Conservation (phyloP, 23 tunicate genomes). For the Botrylloides violaceus region DNA sequence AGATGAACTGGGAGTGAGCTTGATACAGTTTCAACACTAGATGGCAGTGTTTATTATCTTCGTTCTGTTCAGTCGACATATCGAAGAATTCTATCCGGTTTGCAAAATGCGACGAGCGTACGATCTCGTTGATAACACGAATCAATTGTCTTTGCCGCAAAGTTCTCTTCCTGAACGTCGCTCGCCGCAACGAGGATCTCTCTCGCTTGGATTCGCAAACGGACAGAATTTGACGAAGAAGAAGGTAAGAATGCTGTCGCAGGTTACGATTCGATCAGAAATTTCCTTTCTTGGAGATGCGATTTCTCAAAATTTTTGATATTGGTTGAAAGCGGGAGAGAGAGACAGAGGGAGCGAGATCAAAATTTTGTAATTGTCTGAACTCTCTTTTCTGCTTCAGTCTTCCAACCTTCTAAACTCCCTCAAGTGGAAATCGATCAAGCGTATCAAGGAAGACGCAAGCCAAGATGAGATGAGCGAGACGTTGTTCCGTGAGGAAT, state of each 20-base stretch:
- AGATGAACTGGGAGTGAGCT: slow-evolving; percentile 56
- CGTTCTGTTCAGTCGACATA: slow-evolving; percentile 46
- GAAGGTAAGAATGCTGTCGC: slow-evolving; percentile 5
- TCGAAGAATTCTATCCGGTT: slow-evolving; percentile 70
- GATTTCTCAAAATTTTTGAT: background rate
- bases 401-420: slow-evolving; percentile 61
- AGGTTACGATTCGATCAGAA: background rate
- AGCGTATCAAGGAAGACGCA: slow-evolving; percentile 62
- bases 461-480: slow-evolving; percentile 57
- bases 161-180: background rate
- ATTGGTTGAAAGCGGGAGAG: background rate
- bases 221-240: slow-evolving; percentile 5
- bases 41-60: too few relatives aligned
- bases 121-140: slow-evolving; percentile 24
- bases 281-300: background rate
- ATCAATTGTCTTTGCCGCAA: background rate
- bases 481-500: slow-evolving; percentile 67
- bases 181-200: background rate
- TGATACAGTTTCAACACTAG: background rate
- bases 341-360: background rate
- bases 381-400: background rate
- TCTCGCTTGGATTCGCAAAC: slow-evolving; percentile 16
- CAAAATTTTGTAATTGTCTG: background rate
- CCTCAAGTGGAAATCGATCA: slow-evolving; percentile 48
- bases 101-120: slow-evolving; percentile 52